Percentiles rank a stretch among this genome's conserved stretches.
Evolutionary conservation across 2,888 invertebrate species (phyloP).

Genomic region (Megastigmus dorsalis): DNA sequence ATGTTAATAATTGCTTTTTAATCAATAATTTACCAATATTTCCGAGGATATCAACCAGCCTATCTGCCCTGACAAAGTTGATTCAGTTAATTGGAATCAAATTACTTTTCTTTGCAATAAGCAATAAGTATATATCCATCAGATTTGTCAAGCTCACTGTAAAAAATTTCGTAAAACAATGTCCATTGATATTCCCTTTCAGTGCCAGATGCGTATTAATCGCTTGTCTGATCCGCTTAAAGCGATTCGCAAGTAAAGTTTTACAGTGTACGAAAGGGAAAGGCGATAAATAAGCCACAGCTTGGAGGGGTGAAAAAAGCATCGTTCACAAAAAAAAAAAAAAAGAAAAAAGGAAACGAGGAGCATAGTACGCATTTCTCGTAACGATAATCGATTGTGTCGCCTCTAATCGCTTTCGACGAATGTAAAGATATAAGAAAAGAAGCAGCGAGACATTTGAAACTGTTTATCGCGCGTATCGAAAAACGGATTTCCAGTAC

Average conservation of each 20-base stretch:
- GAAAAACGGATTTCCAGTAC: too few species aligned
- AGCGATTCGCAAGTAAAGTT: background rate
- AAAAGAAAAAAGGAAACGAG: background rate
- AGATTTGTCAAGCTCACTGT: too few species aligned
- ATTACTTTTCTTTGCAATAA: too few species aligned
- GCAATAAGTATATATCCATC: too few species aligned
- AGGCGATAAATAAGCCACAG: conserved; percentile 31
- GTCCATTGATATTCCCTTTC: conserved; percentile 5
- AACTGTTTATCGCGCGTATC: conserved; percentile 23
- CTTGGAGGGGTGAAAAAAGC: background rate
- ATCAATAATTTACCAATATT: background rate
- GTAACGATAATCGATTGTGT: conserved; percentile 30
- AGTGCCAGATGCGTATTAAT: conserved; percentile 6
- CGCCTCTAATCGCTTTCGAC: conserved; percentile 12
- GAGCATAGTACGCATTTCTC: background rate
- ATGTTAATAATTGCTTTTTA: too few species aligned
- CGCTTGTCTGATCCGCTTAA: conserved; percentile 40
- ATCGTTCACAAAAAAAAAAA: background rate
- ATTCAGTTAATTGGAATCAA: too few species aligned
- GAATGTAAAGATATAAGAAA: background rate
- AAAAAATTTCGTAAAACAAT: too few species aligned
- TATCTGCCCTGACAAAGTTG: too few species aligned
- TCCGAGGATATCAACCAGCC: background rate
- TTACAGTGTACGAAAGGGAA: background rate
- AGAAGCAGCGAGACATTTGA: background rate